phyloP scores from a whole-genome alignment of 2,113 vertebrate species.

The Nothocercus julius region DNA sequence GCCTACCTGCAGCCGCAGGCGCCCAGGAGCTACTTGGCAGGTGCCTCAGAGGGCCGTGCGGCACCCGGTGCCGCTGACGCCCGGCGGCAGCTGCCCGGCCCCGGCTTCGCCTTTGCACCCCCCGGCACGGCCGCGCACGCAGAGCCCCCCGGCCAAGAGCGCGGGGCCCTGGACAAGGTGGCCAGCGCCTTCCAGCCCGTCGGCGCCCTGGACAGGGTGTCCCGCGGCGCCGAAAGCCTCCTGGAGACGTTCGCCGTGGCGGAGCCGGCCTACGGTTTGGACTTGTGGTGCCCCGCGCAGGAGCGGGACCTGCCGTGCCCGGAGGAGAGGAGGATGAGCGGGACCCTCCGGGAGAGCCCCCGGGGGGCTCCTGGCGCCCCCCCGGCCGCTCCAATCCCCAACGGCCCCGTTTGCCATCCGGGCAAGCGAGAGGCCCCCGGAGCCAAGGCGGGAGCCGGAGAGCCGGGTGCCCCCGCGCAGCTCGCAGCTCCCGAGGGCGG shows the following conservation, averaged over 20 bases:
- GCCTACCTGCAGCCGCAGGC: constrained; percentile 66
- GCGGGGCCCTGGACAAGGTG: neutral
- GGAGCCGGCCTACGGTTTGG: neutral
- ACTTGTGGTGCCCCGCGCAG: accelerated
- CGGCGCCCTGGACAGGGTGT: neutral
- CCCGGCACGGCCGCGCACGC: accelerated
- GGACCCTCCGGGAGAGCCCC: neutral
- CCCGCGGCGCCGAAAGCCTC: accelerated
- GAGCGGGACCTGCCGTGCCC: neutral
- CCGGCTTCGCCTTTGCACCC: neutral
- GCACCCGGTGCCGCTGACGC: constrained; percentile 25
- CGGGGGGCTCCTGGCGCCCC: neutral
- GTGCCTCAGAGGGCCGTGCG: constrained; percentile 62
- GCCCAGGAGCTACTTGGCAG: constrained; percentile 34
- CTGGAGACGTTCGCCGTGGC: accelerated
- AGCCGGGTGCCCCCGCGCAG: accelerated
- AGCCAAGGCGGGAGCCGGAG: neutral
- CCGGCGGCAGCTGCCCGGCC: constrained; percentile 5
- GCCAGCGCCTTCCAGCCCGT: constrained; percentile 62
- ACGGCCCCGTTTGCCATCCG: neutral
- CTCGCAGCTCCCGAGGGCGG: accelerated
- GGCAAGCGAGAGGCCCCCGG: neutral
- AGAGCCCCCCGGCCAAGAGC: neutral
- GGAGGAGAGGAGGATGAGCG: neutral
- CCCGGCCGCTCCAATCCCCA: neutral